Evolutionary conservation across 2,797 vertebrate species (phyloP).

Genomic region (Anguilla megastoma): DNA sequence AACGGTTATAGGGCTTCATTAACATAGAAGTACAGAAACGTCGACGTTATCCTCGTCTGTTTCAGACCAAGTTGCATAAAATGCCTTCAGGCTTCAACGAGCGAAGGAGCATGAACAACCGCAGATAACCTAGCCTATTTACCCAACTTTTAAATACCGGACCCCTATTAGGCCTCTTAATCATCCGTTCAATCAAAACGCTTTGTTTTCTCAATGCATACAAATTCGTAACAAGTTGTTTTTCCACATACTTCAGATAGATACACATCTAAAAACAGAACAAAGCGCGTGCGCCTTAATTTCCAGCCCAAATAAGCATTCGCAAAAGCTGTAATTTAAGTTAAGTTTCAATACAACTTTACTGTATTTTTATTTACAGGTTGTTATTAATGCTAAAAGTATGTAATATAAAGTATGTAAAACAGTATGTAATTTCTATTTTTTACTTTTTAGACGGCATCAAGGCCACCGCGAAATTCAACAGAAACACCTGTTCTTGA

Average conservation of each 20-base stretch:
- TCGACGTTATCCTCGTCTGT: conserved; percentile 45
- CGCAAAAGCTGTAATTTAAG: neutral
- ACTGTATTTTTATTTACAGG: neutral
- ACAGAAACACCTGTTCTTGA: conserved; percentile 54
- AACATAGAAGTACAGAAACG: conserved; percentile 58
- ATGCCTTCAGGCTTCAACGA: conserved; percentile 60
- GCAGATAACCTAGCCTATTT: conserved; percentile 62
- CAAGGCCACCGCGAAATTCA: conserved; percentile 14
- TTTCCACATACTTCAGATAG: conserved; percentile 64
- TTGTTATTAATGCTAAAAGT: neutral
- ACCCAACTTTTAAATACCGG: conserved; percentile 42
- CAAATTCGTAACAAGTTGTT: conserved; percentile 61
- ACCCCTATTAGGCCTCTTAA: conserved; percentile 42
- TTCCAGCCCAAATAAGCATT: neutral
- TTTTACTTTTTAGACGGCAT: neutral
- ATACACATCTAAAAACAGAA: conserved; percentile 62
- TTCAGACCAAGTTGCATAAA: conserved; percentile 65
- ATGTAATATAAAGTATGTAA: neutral
- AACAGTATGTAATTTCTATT: neutral
- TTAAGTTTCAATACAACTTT: neutral
- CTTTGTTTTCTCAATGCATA: conserved; percentile 53
- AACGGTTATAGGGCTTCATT: conserved; percentile 55
- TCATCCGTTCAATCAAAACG: conserved; percentile 51
- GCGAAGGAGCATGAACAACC: conserved; percentile 55
- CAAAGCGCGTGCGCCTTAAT: conserved; percentile 44